phyloP scores from a whole-genome alignment of 1,140 invertebrate genomes.

The Drosophila micromelanica region DNA sequence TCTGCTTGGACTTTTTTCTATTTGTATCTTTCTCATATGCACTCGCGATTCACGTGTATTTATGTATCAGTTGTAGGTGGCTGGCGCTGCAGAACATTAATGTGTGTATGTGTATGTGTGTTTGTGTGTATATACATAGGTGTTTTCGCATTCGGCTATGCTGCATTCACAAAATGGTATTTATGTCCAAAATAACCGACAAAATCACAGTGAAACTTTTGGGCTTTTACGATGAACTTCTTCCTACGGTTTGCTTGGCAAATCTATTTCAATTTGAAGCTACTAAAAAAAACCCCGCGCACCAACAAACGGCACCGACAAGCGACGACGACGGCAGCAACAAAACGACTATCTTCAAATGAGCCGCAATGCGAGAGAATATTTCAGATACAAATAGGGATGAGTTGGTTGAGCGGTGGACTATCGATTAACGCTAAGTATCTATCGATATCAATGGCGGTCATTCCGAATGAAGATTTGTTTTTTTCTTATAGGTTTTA shows the following conservation, averaged over 20 bases:
- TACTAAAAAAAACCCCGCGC: constrained; percentile 69
- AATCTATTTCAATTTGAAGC: constrained; percentile 63
- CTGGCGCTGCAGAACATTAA: constrained; percentile 34
- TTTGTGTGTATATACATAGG: constrained; percentile 12
- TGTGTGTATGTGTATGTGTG: constrained; percentile 8
- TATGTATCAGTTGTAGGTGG: constrained; percentile 35
- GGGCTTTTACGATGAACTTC: constrained; percentile 31
- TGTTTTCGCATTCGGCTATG: constrained; percentile 45
- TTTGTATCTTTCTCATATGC: constrained; percentile 75
- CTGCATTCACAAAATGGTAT: constrained; percentile 41
- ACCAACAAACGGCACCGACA: constrained; percentile 63
- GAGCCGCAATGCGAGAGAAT: constrained; percentile 40
- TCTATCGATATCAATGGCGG: constrained; percentile 26
- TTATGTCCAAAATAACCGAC: constrained; percentile 45
- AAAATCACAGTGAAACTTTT: constrained; percentile 61
- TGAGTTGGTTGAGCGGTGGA: constrained; percentile 2
- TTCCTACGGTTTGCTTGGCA: constrained; percentile 34
- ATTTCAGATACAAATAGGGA: constrained; percentile 54
- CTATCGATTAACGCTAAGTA: constrained; percentile 34
- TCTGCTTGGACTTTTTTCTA: constrained; percentile 73
- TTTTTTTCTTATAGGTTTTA: constrained; percentile 71
- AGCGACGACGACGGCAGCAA: constrained; percentile 74
- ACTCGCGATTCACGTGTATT: constrained; percentile 73
- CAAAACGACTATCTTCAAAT: constrained; percentile 65
- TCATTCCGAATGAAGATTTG: constrained; percentile 1